Evolutionary conservation across 2,888 invertebrate genomes (phyloP).

Genomic region (Dyspetes luteomarginatus): DNA sequence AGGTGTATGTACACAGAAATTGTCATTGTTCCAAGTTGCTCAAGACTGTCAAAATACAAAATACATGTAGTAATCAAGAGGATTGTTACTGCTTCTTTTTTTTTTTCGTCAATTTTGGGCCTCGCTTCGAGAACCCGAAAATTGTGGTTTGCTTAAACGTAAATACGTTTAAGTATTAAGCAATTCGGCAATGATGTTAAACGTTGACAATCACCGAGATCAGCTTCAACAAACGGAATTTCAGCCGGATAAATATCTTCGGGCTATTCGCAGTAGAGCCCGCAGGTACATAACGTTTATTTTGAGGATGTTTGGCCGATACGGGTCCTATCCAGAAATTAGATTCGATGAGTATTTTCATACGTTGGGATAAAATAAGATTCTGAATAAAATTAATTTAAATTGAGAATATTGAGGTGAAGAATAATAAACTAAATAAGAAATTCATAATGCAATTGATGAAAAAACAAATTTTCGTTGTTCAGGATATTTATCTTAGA

Average conservation of each 20-base stretch:
- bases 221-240: constrained; percentile 29
- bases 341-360: too few relatives aligned
- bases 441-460: too few relatives aligned
- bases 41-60: constrained; percentile 33
- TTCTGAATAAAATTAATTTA: too few relatives aligned
- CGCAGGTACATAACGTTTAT: constrained; percentile 29
- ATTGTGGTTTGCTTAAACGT: not conserved
- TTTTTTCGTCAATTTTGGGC: not conserved
- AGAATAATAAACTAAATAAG: too few relatives aligned
- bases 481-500: too few relatives aligned
- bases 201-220: constrained; percentile 35
- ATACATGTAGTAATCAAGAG: constrained; percentile 6
- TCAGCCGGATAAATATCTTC: constrained; percentile 31
- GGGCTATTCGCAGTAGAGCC: constrained; percentile 11
- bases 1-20: constrained; percentile 32
- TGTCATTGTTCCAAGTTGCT: constrained; percentile 24
- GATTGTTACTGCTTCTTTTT: not conserved
- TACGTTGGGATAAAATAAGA: too few relatives aligned
- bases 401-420: too few relatives aligned
- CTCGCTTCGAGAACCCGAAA: not conserved
- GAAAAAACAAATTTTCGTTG: too few relatives aligned
- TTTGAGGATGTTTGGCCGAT: not conserved
- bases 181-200: not conserved
- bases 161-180: not conserved
- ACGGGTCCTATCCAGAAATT: too few relatives aligned